Evolutionary conservation across 1,140 invertebrate species (phyloP).

Genomic region (Eueides isabella): DNA sequence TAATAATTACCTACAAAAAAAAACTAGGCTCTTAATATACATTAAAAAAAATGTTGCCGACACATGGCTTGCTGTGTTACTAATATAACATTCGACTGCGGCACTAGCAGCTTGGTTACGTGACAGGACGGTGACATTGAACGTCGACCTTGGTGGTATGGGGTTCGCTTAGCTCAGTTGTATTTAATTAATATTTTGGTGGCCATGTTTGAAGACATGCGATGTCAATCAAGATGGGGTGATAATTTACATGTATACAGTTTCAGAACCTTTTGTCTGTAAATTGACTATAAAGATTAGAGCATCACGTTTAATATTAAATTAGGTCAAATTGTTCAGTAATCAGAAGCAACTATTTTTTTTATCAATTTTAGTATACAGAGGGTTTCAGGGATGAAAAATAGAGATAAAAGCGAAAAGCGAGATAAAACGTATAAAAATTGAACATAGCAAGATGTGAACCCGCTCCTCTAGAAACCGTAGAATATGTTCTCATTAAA

Average conservation of each 20-base stretch:
- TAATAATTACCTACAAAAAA: too few species aligned
- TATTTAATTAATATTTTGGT: slow-evolving; percentile 34
- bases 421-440: too few species aligned
- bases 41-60: slow-evolving; percentile 57
- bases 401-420: neutral
- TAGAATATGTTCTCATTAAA: too few species aligned
- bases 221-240: slow-evolving; percentile 15
- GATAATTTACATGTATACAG: neutral
- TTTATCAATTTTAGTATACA: too few species aligned
- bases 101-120: slow-evolving; percentile 55
- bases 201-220: neutral
- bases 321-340: too few species aligned
- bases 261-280: neutral
- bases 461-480: too few species aligned
- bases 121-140: slow-evolving; percentile 56
- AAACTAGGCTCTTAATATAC: neutral
- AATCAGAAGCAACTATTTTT: too few species aligned
- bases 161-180: slow-evolving; percentile 27
- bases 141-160: slow-evolving; percentile 56
- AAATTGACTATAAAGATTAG: neutral
- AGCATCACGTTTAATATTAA: neutral
- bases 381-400: too few species aligned
- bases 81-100: slow-evolving; percentile 75
- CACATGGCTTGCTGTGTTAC: slow-evolving; percentile 48
- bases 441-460: too few species aligned